phyloP scores from a whole-genome alignment of 2,113 vertebrate species.

The Madoqua kirkii region DNA sequence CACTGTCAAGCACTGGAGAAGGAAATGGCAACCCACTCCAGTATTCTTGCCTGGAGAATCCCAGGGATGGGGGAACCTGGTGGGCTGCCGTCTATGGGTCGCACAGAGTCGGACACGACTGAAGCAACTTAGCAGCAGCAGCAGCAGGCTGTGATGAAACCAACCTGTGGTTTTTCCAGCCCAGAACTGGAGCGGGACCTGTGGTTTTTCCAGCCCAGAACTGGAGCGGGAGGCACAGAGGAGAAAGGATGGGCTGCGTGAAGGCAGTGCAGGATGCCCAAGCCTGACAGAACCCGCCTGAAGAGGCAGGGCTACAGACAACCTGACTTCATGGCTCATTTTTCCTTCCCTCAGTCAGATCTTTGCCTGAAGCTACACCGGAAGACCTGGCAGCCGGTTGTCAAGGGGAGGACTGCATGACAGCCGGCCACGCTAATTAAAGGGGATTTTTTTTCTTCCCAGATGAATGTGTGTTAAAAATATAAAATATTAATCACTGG shows the following conservation, averaged over 20 bases:
- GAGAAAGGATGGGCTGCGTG: accelerated
- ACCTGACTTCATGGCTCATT: not conserved
- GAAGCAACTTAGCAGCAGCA: too few relatives aligned
- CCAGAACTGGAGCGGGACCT: not conserved
- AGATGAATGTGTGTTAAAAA: constrained; percentile 32
- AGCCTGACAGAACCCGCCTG: not conserved
- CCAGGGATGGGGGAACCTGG: too few relatives aligned
- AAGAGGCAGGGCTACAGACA: not conserved
- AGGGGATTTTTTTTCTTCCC: not conserved
- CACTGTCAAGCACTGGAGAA: too few relatives aligned
- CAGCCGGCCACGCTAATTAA: not conserved
- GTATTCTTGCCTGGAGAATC: too few relatives aligned
- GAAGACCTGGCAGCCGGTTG: not conserved
- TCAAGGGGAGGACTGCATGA: not conserved
- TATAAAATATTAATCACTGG: constrained; percentile 52
- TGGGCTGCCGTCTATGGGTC: too few relatives aligned
- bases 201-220: not conserved
- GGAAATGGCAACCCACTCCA: too few relatives aligned
- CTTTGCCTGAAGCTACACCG: not conserved
- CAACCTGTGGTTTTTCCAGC: not conserved
- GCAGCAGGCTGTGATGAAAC: not conserved
- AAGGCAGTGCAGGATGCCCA: not conserved
- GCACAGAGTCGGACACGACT: too few relatives aligned
- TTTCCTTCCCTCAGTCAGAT: not conserved
- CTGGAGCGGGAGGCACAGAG: not conserved